phyloP scores from a whole-genome alignment of 2,113 vertebrate species.

The Rhynchomys soricoides region DNA sequence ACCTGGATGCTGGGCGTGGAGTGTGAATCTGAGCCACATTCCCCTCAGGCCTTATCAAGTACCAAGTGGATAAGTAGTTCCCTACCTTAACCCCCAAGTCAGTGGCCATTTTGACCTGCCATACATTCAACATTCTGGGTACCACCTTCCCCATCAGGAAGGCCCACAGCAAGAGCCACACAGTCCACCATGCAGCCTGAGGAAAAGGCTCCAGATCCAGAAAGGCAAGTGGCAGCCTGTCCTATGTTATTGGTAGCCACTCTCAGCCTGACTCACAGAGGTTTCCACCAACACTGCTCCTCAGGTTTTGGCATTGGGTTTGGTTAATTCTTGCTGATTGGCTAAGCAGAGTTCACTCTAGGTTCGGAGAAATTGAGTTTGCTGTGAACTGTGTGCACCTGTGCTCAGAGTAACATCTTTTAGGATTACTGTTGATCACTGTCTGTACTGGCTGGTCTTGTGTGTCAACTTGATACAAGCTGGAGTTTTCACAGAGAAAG shows the following conservation, averaged over 20 bases:
- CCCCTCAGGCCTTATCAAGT: not conserved
- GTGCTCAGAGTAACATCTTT: not conserved
- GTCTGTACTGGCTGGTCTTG: no score
- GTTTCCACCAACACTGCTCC: not conserved
- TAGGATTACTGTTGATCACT: not conserved
- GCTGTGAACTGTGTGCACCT: not conserved
- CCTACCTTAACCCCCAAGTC: not conserved
- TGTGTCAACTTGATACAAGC: no score
- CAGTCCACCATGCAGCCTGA: not conserved
- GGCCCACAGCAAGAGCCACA: not conserved
- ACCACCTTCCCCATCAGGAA: not conserved
- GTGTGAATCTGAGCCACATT: not conserved
- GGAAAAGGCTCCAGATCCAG: not conserved
- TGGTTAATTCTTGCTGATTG: not conserved
- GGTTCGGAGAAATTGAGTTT: not conserved
- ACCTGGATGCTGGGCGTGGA: not conserved
- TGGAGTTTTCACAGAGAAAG: no score
- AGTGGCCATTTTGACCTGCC: not conserved
- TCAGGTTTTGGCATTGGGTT: not conserved
- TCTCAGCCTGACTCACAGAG: not conserved
- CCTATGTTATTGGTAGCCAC: not conserved
- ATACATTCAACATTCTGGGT: rapidly evolving
- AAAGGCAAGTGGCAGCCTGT: not conserved
- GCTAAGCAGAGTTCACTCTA: not conserved
- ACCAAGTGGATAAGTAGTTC: not conserved